A percentile compares a stretch with the other conserved stretches of the same genome.
These are phyloP conservation scores for Tribolium freemani DNA, from an alignment of 2,888 invertebrate genomes.

Conservation along the genomic window DNA sequence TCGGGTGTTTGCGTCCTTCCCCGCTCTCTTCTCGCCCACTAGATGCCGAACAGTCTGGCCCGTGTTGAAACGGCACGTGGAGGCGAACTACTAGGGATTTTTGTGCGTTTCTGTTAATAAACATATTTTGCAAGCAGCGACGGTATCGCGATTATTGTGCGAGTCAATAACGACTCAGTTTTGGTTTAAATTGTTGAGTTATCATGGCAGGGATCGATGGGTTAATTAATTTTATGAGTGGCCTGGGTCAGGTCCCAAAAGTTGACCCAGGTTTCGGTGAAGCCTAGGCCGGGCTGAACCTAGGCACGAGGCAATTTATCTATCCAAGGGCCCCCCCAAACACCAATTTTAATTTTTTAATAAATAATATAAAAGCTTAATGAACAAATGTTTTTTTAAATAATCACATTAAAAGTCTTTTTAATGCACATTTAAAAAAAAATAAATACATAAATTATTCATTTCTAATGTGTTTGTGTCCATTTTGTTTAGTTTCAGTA, in stretches of 20 bases:
- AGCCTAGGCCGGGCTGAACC: not conserved
- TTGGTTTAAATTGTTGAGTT: conserved; percentile 15
- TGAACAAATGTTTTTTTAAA: too few species aligned
- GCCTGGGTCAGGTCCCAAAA: conserved; percentile 33
- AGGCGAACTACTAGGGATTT: conserved; percentile 65
- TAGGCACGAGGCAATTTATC: not conserved
- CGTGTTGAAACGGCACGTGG: conserved; percentile 65
- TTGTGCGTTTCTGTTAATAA: conserved; percentile 12
- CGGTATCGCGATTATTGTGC: conserved; percentile 7
- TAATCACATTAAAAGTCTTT: too few species aligned
- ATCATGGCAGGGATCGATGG: conserved; percentile 6
- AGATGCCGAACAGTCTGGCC: conserved; percentile 59
- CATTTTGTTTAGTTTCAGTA: too few species aligned
- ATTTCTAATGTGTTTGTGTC: too few species aligned
- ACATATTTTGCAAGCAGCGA: conserved; percentile 12
- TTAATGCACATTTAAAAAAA: too few species aligned
- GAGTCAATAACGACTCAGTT: not conserved
- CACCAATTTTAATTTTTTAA: too few species aligned
- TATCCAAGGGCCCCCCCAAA: too few species aligned
- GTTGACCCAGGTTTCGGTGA: not conserved
- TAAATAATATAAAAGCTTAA: too few species aligned
- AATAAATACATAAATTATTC: too few species aligned
- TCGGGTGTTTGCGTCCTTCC: conserved; percentile 39
- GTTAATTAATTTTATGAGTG: conserved; percentile 34
- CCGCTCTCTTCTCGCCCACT: conserved; percentile 48